Conservation (phyloP, 2,113 vertebrate species). For the Microtus pennsylvanicus region DNA sequence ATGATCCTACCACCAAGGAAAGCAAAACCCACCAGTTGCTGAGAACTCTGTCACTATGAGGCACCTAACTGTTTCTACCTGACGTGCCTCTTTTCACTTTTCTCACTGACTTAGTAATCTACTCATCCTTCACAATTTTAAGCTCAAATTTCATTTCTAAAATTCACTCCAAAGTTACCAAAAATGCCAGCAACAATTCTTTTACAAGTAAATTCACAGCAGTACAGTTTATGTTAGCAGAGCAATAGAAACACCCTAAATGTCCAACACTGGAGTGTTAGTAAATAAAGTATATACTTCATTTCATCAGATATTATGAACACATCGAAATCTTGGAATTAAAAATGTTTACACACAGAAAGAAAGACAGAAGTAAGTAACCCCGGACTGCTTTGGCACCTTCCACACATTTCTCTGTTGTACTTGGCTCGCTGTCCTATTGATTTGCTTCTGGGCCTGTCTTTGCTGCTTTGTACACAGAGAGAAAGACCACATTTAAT, state of each 20-base stretch:
- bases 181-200: not conserved
- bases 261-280: not conserved
- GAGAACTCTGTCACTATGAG: not conserved
- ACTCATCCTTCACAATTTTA: conserved; percentile 30
- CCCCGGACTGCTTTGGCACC: not conserved
- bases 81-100: conserved; percentile 28
- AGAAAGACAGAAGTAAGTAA: conserved; percentile 11
- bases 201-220: conserved; percentile 14
- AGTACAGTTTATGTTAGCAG: not conserved
- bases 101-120: conserved; percentile 6
- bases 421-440: not conserved
- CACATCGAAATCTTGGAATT: not conserved
- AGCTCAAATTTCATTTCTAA: conserved; percentile 58
- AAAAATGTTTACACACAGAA: not conserved
- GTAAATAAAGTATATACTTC: not conserved
- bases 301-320: not conserved
- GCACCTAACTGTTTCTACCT: not conserved
- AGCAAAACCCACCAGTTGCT: not conserved
- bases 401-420: conserved; percentile 3
- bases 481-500: not conserved
- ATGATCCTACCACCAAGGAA: conserved; percentile 12
- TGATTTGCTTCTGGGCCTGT: conserved; percentile 46
- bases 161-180: not conserved
- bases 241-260: conserved; percentile 32
- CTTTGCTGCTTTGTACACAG: not conserved